These are phyloP conservation scores for Plotosus lineatus DNA, from an alignment of 2,113 vertebrate genomes.

Conservation along the genomic window DNA sequence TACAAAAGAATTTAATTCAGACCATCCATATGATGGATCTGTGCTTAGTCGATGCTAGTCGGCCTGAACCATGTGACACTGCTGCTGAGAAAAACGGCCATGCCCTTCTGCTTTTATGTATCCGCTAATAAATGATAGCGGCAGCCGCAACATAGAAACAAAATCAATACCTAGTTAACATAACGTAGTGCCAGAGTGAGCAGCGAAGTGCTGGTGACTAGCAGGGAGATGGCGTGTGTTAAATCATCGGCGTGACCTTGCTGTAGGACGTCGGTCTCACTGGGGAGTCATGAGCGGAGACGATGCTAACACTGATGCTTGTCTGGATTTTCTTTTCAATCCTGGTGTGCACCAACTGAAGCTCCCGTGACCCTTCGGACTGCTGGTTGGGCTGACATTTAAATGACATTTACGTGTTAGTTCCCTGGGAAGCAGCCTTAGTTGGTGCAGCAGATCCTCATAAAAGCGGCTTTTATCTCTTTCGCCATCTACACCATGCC, in stretches of 20 bases:
- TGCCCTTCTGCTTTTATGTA: conserved; percentile 45
- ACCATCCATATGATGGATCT: background rate
- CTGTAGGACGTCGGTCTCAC: conserved; percentile 50
- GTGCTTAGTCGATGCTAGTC: background rate
- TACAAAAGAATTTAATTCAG: too few species aligned
- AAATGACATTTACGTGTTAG: conserved; percentile 57
- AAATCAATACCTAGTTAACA: conserved; percentile 58
- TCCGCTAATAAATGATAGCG: conserved; percentile 46
- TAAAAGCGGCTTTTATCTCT: conserved; percentile 48
- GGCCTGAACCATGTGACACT: background rate
- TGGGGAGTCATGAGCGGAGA: conserved; percentile 14
- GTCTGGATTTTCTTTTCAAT: conserved; percentile 33
- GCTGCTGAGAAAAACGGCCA: conserved; percentile 2
- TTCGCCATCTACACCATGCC: conserved; percentile 18
- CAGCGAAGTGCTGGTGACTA: conserved; percentile 26
- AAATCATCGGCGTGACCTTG: conserved; percentile 53
- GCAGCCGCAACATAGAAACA: background rate
- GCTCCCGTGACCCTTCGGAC: conserved; percentile 47
- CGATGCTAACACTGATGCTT: conserved; percentile 1
- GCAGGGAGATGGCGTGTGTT: conserved; percentile 27
- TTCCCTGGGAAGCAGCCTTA: conserved; percentile 36
- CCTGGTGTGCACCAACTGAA: conserved; percentile 46
- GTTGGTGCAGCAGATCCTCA: conserved; percentile 46
- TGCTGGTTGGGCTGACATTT: conserved; percentile 61
- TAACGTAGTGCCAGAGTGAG: conserved; percentile 44